phyloP scores from a whole-genome alignment of 1,140 invertebrate genomes.

The Procambarus clarkii region DNA sequence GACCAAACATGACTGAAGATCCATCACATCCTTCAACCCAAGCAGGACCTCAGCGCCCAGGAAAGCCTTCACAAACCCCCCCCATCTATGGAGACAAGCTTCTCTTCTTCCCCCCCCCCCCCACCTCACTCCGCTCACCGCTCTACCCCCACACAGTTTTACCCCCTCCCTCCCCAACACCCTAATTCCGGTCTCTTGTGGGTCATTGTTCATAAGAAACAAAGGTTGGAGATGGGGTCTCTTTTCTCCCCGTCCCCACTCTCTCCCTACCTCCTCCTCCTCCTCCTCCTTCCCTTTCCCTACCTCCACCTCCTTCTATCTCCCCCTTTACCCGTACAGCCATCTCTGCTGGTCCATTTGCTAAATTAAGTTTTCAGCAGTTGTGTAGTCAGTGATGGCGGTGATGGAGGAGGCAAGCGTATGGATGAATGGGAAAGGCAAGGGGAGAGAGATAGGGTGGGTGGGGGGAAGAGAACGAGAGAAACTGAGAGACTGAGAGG shows the following conservation, averaged over 20 bases:
- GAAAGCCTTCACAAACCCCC: too few relatives aligned
- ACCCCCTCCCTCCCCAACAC: not conserved
- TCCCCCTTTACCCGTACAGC: not conserved
- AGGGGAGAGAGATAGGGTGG: conserved; percentile 17
- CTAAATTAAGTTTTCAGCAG: conserved; percentile 61
- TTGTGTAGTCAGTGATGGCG: conserved; percentile 15
- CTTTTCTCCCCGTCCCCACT: not conserved
- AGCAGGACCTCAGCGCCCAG: too few relatives aligned
- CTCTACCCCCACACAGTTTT: not conserved
- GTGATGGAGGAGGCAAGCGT: not conserved
- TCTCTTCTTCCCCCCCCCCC: not conserved
- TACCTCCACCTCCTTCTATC: not conserved
- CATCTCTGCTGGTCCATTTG: conserved; percentile 58
- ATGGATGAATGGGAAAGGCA: not conserved
- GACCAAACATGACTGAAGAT: too few relatives aligned
- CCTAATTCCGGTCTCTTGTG: not conserved
- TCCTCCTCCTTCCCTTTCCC: not conserved
- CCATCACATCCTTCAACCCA: too few relatives aligned
- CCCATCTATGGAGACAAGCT: too few relatives aligned
- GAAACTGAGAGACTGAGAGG: not conserved
- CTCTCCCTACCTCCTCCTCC: not conserved
- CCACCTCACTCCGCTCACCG: not conserved
- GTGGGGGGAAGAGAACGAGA: not conserved
- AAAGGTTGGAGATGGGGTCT: conserved; percentile 5
- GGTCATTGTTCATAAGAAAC: conserved; percentile 48